These are phyloP conservation scores for Cecidostiba fungosa DNA, from an alignment of 2,888 invertebrate species.

Conservation along the genomic window DNA sequence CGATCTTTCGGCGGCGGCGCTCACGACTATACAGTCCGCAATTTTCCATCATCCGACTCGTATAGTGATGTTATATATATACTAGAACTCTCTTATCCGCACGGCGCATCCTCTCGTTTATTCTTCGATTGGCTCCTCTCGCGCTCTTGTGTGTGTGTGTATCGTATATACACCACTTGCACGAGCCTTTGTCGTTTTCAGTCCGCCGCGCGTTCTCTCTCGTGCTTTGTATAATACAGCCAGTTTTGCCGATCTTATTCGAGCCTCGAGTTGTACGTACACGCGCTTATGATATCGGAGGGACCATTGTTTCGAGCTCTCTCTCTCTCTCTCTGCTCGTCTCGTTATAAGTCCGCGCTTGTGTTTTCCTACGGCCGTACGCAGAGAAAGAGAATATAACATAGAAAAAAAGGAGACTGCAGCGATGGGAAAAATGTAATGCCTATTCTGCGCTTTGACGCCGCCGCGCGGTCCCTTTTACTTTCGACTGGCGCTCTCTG, in stretches of 20 bases:
- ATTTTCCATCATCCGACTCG: constrained; percentile 60
- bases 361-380: constrained; percentile 10
- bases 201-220: constrained; percentile 16
- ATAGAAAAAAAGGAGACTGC: constrained; percentile 17
- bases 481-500: constrained; percentile 36
- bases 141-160: not conserved
- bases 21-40: constrained; percentile 39
- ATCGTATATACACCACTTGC: not conserved
- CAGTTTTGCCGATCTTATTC: constrained; percentile 38
- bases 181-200: constrained; percentile 30
- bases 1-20: constrained; percentile 68
- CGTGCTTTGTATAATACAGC: constrained; percentile 14
- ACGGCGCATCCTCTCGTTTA: constrained; percentile 37
- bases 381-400: constrained; percentile 16
- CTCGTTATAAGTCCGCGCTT: constrained; percentile 55
- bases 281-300: constrained; percentile 72
- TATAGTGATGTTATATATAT: not conserved
- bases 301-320: constrained; percentile 74
- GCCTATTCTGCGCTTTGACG: constrained; percentile 42
- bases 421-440: constrained; percentile 52
- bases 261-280: constrained; percentile 40
- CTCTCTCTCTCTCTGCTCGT: constrained; percentile 57
- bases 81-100: constrained; percentile 22
- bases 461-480: constrained; percentile 42
- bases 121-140: constrained; percentile 29